Percentiles rank a stretch among this genome's conserved stretches.
phyloP scores from a whole-genome alignment of 1,140 invertebrate genomes.

The Drosophila novamexicana region DNA sequence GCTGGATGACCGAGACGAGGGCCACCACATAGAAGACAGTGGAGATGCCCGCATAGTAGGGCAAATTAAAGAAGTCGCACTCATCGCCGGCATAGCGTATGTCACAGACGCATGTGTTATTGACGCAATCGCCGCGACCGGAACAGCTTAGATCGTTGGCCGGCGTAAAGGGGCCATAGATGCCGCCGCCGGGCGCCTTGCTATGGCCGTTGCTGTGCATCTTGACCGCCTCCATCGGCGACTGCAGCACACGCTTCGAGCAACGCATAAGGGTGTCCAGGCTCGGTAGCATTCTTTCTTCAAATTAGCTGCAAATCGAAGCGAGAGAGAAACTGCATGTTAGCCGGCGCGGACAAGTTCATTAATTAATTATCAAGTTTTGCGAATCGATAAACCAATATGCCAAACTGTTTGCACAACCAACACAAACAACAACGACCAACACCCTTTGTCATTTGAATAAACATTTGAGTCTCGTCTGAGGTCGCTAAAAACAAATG shows the following conservation, averaged over 20 bases:
- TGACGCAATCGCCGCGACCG: slow-evolving; percentile 95
- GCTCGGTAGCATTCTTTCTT: slow-evolving; percentile 81
- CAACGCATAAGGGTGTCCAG: slow-evolving; percentile 83
- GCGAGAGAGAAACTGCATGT: slow-evolving; percentile 12
- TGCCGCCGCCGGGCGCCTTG: slow-evolving; percentile 51
- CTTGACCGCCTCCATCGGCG: slow-evolving; percentile 59
- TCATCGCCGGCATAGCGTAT: slow-evolving; percentile 89
- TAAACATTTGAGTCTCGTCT: slow-evolving; percentile 67
- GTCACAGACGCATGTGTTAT: slow-evolving; percentile 95
- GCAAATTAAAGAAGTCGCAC: slow-evolving; percentile 87
- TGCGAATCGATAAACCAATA: slow-evolving; percentile 41
- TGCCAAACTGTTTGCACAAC: slow-evolving; percentile 5
- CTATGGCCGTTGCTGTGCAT: slow-evolving; percentile 65
- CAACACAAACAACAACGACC: slow-evolving; percentile 13
- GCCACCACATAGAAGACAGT: slow-evolving; percentile 93
- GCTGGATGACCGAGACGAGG: slow-evolving; percentile 93
- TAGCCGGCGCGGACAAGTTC: slow-evolving; percentile 21
- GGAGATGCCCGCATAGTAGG: slow-evolving; percentile 89
- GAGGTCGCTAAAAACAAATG: slow-evolving; percentile 67
- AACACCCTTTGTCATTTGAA: slow-evolving; percentile 59
- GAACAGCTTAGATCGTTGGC: slow-evolving; percentile 78
- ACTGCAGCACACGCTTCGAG: slow-evolving; percentile 81
- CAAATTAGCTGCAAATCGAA: slow-evolving; percentile 67
- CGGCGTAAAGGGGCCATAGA: slow-evolving; percentile 65
- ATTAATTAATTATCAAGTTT: slow-evolving; percentile 59